These are phyloP conservation scores for Apostichopus japonicus DNA, from an alignment of 35 echinoderm and acorn worm species.

Conservation along the genomic window DNA sequence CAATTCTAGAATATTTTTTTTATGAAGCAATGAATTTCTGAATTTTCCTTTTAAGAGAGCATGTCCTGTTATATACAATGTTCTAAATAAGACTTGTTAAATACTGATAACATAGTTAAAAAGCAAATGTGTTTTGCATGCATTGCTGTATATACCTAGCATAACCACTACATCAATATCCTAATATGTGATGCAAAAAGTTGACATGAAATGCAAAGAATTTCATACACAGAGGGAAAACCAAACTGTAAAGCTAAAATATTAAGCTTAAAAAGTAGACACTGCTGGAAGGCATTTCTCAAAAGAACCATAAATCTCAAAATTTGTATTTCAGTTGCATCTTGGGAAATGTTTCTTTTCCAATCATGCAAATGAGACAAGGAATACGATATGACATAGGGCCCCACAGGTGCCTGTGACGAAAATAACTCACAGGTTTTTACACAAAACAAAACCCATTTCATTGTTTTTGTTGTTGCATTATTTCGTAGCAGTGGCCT, in stretches of 20 bases:
- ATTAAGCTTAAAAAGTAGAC: constrained; percentile 8
- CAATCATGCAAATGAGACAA: constrained; percentile 33
- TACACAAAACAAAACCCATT: not conserved
- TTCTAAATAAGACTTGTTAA: too few relatives aligned
- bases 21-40: too few relatives aligned
- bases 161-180: too few relatives aligned
- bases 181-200: too few relatives aligned
- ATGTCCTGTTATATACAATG: too few relatives aligned
- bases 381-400: constrained; percentile 12
- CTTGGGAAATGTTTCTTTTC: constrained; percentile 24
- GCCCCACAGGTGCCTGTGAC: not conserved
- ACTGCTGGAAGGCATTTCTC: constrained; percentile 26
- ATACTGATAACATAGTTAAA: too few relatives aligned
- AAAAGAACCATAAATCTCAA: constrained; percentile 26
- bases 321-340: constrained; percentile 20
- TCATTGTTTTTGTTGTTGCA: not conserved
- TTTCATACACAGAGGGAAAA: not conserved
- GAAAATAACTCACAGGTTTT: not conserved
- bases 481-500: not conserved
- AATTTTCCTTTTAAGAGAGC: too few relatives aligned
- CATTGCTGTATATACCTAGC: too few relatives aligned
- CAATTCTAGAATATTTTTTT: too few relatives aligned
- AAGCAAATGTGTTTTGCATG: too few relatives aligned
- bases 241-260: not conserved
- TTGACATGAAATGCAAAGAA: too few relatives aligned